phyloP scores from a whole-genome alignment of 1,140 invertebrate species.

The Temnothorax nylanderi region DNA sequence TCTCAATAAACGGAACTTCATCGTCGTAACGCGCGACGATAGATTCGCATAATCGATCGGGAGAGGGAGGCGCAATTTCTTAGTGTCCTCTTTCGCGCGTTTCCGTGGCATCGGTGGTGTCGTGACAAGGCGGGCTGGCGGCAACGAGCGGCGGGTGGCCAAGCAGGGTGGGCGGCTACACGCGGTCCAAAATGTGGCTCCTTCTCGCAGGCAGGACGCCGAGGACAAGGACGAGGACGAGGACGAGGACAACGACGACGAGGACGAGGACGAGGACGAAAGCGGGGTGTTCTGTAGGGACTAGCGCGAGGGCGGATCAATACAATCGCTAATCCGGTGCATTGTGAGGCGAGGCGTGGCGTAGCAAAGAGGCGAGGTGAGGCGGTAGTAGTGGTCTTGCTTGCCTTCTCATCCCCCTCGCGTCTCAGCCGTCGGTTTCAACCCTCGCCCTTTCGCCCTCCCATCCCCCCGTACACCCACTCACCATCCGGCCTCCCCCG shows the following conservation, averaged over 20 bases:
- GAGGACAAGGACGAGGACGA: constrained; percentile 70
- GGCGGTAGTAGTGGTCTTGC: constrained; percentile 78
- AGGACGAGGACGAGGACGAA: constrained; percentile 56
- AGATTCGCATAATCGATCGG: constrained; percentile 52
- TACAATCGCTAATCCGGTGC: constrained; percentile 85
- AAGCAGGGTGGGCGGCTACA: constrained; percentile 65
- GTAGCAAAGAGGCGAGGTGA: constrained; percentile 82
- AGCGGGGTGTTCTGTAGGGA: constrained; percentile 78
- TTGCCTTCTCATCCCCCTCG: constrained; percentile 75
- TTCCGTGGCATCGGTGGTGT: constrained; percentile 67
- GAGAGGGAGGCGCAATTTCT: constrained; percentile 46
- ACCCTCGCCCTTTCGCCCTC: constrained; percentile 62
- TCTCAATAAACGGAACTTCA: constrained; percentile 6
- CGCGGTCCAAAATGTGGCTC: constrained; percentile 80
- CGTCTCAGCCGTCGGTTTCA: constrained; percentile 72
- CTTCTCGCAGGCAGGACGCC: constrained; percentile 73
- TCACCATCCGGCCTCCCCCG: constrained; percentile 44
- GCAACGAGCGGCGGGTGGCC: constrained; percentile 54
- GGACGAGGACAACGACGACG: constrained; percentile 57
- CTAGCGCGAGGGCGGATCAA: constrained; percentile 85
- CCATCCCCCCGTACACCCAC: constrained; percentile 32
- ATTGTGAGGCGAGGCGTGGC: constrained; percentile 84
- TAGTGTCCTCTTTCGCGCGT: constrained; percentile 58
- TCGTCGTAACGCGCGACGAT: constrained; percentile 21
- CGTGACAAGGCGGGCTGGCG: constrained; percentile 68